Percentiles rank a stretch among this genome's conserved stretches.
Conservation (phyloP, 2,797 vertebrate genomes). For the Pterois miles region DNA sequence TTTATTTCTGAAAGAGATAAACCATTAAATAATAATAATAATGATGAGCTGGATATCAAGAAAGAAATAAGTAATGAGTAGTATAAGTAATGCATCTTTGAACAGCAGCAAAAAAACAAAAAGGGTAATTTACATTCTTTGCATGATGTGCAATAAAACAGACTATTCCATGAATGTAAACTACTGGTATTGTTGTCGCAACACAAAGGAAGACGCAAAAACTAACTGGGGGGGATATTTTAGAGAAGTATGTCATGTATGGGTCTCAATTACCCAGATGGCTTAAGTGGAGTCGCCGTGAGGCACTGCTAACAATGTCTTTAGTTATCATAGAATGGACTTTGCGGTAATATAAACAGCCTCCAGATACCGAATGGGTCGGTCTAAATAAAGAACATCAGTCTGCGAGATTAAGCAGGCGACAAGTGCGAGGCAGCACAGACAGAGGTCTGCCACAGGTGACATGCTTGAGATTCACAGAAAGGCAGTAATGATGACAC, state of each 20-base stretch:
- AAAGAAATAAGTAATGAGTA: background rate
- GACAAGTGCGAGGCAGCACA: conserved; percentile 64
- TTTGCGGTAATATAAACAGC: conserved; percentile 54
- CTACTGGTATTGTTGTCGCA: conserved; percentile 29
- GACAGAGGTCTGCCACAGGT: conserved; percentile 71
- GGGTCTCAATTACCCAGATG: conserved; percentile 68
- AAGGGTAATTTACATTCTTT: background rate
- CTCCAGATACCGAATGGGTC: conserved; percentile 52
- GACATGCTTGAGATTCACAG: conserved; percentile 68
- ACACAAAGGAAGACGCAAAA: conserved; percentile 34
- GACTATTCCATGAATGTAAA: conserved; percentile 28
- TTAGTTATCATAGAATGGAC: conserved; percentile 64
- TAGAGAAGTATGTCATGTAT: conserved; percentile 43
- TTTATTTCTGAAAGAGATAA: background rate
- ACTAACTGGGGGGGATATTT: conserved; percentile 45
- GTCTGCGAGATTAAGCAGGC: conserved; percentile 74
- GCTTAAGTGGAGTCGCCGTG: conserved; percentile 61
- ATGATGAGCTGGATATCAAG: background rate
- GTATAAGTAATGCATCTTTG: background rate
- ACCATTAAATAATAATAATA: background rate
- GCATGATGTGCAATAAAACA: background rate
- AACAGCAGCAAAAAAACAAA: background rate
- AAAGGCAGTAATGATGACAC: conserved; percentile 62
- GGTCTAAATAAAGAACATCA: conserved; percentile 78
- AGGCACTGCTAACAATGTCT: conserved; percentile 53